Conservation (phyloP, 2,797 vertebrate genomes). For the Acridotheres tristis region DNA sequence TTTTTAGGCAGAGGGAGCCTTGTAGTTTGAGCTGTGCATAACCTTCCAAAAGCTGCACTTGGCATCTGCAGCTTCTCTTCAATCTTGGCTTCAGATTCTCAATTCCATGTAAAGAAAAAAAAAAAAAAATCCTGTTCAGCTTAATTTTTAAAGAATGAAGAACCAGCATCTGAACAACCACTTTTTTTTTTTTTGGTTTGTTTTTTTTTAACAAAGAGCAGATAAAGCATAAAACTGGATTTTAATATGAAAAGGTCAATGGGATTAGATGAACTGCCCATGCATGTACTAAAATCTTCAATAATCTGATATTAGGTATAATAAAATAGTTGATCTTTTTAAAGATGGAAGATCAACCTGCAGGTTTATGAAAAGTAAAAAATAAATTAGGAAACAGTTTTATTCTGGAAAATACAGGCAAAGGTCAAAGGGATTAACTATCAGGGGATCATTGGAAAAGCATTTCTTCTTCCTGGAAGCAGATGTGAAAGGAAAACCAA, state of each 20-base stretch:
- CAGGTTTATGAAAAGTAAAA: conserved; percentile 41
- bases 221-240: conserved; percentile 42
- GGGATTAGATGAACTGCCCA: conserved; percentile 50
- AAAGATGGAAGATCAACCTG: conserved; percentile 35
- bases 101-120: neutral
- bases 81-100: neutral
- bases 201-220: neutral
- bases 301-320: conserved; percentile 56
- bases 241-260: conserved; percentile 62
- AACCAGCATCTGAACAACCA: neutral
- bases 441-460: neutral
- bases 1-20: neutral
- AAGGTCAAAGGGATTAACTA: neutral
- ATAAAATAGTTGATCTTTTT: conserved; percentile 60
- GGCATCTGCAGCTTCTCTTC: fast-evolving
- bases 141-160: neutral
- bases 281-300: conserved; percentile 17
- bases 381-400: conserved; percentile 39
- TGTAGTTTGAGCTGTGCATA: fast-evolving
- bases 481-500: neutral
- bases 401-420: neutral
- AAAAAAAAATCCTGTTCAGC: neutral
- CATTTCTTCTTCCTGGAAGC: neutral
- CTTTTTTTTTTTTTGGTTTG: neutral
- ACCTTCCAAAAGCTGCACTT: neutral